A percentile compares a stretch with the other conserved stretches of the same genome.
Conservation (phyloP, 2,888 invertebrate species). For the Andricus quercusramuli region DNA sequence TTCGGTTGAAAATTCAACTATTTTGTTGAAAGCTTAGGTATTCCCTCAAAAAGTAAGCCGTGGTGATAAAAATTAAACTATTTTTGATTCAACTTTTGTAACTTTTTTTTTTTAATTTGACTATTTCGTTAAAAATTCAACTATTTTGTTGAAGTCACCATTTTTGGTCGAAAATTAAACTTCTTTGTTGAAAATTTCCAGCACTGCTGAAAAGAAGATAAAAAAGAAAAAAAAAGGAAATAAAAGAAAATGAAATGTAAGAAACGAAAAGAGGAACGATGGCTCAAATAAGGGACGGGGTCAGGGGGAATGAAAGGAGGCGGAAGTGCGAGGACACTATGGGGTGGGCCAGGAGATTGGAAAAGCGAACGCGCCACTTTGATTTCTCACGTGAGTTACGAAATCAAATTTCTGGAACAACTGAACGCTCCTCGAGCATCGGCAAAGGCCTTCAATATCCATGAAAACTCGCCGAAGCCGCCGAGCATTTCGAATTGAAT, state of each 20-base stretch:
- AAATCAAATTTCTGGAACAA: slow-evolving; percentile 62
- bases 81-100: too few relatives aligned
- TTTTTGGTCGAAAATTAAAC: too few relatives aligned
- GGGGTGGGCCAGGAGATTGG: slow-evolving; percentile 42
- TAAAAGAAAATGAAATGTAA: slow-evolving; percentile 40
- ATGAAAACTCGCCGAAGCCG: slow-evolving; percentile 46
- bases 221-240: background rate
- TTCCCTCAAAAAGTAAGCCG: too few relatives aligned
- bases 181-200: too few relatives aligned
- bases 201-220: slow-evolving; percentile 30
- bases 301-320: slow-evolving; percentile 22
- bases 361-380: slow-evolving; percentile 52
- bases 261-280: slow-evolving; percentile 25
- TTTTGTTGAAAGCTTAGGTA: too few relatives aligned
- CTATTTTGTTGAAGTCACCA: too few relatives aligned
- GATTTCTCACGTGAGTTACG: slow-evolving; percentile 55
- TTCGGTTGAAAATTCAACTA: too few relatives aligned
- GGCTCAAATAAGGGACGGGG: background rate
- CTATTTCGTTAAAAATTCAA: too few relatives aligned
- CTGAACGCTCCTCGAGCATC: slow-evolving; percentile 44
- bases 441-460: slow-evolving; percentile 44
- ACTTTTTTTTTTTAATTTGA: too few relatives aligned
- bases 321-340: slow-evolving; percentile 24
- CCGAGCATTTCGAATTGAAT: slow-evolving; percentile 52
- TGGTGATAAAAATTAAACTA: too few relatives aligned